phyloP scores from a whole-genome alignment of 2,113 vertebrate species.

The Vulpes vulpes region DNA sequence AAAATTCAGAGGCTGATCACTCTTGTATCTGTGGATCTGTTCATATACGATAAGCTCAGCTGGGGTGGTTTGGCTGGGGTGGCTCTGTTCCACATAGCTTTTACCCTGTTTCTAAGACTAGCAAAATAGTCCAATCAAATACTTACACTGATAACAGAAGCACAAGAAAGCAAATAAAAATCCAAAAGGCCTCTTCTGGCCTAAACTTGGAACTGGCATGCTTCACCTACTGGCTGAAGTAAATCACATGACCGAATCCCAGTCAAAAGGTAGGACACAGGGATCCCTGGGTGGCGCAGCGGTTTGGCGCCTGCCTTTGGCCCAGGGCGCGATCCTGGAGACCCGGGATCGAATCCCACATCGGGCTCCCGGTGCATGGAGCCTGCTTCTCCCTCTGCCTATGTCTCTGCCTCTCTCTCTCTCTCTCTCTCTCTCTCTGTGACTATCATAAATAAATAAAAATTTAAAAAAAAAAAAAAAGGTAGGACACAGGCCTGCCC shows the following conservation, averaged over 20 bases:
- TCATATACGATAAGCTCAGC: background rate
- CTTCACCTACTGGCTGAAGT: background rate
- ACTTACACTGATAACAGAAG: background rate
- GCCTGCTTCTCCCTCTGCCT: too few species aligned
- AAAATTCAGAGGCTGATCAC: background rate
- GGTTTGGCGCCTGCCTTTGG: too few species aligned
- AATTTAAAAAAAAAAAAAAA: too few species aligned
- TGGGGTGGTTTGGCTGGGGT: background rate
- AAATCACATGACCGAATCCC: background rate
- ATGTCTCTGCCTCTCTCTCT: too few species aligned
- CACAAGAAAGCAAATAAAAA: background rate
- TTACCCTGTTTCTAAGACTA: background rate
- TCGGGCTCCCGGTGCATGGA: too few species aligned
- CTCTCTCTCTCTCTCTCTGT: too few species aligned
- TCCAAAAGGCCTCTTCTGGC: background rate
- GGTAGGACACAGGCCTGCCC: background rate
- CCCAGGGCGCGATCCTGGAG: too few species aligned
- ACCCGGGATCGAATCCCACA: too few species aligned
- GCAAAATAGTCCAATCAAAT: background rate
- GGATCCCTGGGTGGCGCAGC: too few species aligned
- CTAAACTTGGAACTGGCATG: background rate
- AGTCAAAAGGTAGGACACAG: background rate
- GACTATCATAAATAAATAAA: too few species aligned
- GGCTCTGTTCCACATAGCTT: background rate
- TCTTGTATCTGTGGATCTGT: background rate